Conservation (phyloP, 2,113 vertebrate genomes). For the Epinephelus moara region DNA sequence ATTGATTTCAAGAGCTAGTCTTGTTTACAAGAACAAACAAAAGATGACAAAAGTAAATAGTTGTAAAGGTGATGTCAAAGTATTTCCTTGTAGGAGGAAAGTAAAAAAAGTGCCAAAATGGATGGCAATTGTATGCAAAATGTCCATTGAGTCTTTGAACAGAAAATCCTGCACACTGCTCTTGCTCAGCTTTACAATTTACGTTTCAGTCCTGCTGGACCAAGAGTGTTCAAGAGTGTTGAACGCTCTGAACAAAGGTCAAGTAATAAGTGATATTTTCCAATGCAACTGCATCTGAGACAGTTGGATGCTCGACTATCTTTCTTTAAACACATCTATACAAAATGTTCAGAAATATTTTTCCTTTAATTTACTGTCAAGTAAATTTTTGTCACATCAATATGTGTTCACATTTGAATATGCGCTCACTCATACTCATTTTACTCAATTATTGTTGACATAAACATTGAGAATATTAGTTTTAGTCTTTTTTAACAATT, state of each 20-base stretch:
- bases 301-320: no score
- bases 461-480: not conserved
- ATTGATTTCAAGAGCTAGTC: not conserved
- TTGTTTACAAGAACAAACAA: not conserved
- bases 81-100: not conserved
- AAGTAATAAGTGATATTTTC: no score
- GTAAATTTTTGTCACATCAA: not conserved
- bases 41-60: not conserved
- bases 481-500: not conserved
- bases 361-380: not conserved
- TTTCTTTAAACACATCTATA: no score
- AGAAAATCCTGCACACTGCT: no score
- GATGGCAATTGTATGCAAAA: not conserved
- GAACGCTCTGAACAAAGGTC: no score
- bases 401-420: not conserved
- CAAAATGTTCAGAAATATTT: not conserved
- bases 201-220: no score
- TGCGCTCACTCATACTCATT: not conserved
- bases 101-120: not conserved
- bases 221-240: no score
- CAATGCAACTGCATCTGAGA: no score
- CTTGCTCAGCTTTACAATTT: no score
- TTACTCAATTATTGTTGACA: not conserved
- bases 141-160: no score
- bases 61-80: not conserved